A percentile compares a stretch with the other conserved stretches of the same genome.
Evolutionary conservation across 2,113 vertebrate species (phyloP).

Genomic region (Shinisaurus crocodilurus): DNA sequence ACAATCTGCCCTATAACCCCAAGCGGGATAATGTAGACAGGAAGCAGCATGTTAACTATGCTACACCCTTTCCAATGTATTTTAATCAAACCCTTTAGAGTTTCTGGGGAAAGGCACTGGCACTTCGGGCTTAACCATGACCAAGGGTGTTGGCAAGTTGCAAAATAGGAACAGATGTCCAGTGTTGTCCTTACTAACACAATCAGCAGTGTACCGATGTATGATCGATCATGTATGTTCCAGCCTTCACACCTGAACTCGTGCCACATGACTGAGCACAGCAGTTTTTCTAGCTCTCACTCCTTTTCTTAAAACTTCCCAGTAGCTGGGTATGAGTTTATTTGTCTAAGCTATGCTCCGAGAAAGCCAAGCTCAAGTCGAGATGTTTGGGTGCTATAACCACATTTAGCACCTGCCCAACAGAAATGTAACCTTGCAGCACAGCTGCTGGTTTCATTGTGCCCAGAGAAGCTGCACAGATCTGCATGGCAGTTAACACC

Average conservation of each 20-base stretch:
- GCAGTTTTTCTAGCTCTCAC: neutral
- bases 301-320: neutral
- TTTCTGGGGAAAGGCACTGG: accelerated
- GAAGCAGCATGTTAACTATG: neutral
- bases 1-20: neutral
- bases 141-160: accelerated
- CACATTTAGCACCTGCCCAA: neutral
- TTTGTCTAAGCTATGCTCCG: neutral
- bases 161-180: neutral
- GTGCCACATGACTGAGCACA: too few species aligned
- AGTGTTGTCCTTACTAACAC: neutral
- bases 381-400: neutral
- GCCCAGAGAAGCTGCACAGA: slow-evolving; percentile 40
- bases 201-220: too few species aligned
- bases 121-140: accelerated
- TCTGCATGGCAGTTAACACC: slow-evolving; percentile 24
- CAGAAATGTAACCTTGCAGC: slow-evolving; percentile 12
- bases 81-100: neutral
- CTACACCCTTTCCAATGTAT: neutral
- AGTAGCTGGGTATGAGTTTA: neutral
- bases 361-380: neutral
- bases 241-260: neutral
- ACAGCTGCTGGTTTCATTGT: slow-evolving; percentile 62
- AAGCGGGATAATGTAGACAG: neutral
- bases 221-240: neutral